A percentile compares a stretch with the other conserved stretches of the same genome.
These are phyloP conservation scores for Glaucomys volans DNA, from an alignment of 2,113 vertebrate genomes.

Conservation along the genomic window DNA sequence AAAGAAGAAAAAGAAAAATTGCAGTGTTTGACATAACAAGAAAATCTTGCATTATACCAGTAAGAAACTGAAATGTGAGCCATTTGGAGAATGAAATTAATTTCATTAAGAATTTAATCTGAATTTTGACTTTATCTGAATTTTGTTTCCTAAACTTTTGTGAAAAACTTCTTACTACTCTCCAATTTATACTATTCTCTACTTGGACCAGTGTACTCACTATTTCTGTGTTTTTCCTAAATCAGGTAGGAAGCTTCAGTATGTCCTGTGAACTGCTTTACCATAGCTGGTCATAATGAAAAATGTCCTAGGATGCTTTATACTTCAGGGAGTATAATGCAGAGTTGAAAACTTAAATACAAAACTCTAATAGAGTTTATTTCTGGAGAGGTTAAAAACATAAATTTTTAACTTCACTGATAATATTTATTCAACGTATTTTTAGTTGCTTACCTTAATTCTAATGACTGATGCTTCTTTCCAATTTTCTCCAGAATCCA, in stretches of 20 bases:
- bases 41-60: background rate
- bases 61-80: background rate
- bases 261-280: background rate
- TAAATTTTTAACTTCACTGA: background rate
- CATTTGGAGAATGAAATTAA: background rate
- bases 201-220: background rate
- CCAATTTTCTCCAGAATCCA: background rate
- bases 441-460: background rate
- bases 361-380: background rate
- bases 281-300: background rate
- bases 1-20: background rate
- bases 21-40: background rate
- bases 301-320: background rate
- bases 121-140: background rate
- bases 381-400: too few relatives aligned
- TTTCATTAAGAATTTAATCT: background rate
- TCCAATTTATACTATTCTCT: background rate
- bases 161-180: background rate
- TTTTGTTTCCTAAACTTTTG: background rate
- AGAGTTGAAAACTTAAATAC: background rate
- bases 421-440: background rate
- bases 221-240: background rate
- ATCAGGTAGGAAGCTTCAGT: background rate
- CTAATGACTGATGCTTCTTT: background rate
- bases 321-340: background rate